These are phyloP conservation scores for Scaeva pyrastri DNA, from an alignment of 2,888 invertebrate species.

Conservation along the genomic window DNA sequence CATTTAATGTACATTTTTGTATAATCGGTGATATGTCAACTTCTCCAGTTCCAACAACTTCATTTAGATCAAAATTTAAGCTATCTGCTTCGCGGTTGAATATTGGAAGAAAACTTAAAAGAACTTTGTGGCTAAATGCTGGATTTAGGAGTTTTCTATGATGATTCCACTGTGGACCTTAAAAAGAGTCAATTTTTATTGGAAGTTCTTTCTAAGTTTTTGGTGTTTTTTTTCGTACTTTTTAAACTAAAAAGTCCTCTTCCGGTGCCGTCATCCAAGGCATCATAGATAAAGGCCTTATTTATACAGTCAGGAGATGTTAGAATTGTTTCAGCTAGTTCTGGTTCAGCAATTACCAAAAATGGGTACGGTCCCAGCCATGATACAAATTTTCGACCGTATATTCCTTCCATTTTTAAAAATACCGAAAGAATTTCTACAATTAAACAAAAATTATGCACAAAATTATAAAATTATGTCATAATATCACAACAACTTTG, in stretches of 20 bases:
- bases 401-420: conserved; percentile 52
- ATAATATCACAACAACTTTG: too few species aligned
- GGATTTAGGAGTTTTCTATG: conserved; percentile 82
- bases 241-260: conserved; percentile 80
- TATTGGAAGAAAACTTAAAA: conserved; percentile 80
- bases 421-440: conserved; percentile 59
- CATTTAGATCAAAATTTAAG: conserved; percentile 77
- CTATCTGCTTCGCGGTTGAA: conserved; percentile 79
- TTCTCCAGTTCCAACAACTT: conserved; percentile 76
- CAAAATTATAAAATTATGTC: background rate
- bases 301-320: conserved; percentile 81
- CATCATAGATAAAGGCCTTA: conserved; percentile 80
- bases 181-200: background rate
- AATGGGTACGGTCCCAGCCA: conserved; percentile 82
- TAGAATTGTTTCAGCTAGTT: conserved; percentile 79
- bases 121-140: conserved; percentile 80
- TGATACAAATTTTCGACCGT: conserved; percentile 79
- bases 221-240: conserved; percentile 73
- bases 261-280: conserved; percentile 80
- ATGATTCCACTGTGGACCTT: conserved; percentile 80
- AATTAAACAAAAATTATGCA: background rate
- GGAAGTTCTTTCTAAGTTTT: background rate
- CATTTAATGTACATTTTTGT: conserved; percentile 79
- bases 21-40: conserved; percentile 78
- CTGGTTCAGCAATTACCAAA: conserved; percentile 80